Evolutionary conservation across 2,113 vertebrate species (phyloP).

Genomic region (Bubo scandiacus): DNA sequence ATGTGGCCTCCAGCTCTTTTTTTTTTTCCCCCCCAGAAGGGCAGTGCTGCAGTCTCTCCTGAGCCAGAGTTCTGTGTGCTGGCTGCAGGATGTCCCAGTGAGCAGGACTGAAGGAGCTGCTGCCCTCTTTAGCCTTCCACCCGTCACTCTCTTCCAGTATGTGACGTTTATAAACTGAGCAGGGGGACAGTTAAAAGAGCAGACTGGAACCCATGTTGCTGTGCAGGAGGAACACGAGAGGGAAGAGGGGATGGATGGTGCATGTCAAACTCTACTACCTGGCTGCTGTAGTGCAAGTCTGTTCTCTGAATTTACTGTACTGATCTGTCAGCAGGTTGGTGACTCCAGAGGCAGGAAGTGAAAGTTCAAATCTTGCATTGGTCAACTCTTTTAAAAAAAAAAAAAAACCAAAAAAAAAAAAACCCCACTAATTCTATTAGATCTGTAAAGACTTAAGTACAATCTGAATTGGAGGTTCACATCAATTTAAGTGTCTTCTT

Average conservation of each 20-base stretch:
- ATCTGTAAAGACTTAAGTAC: not conserved
- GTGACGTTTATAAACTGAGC: not conserved
- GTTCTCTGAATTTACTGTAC: not conserved
- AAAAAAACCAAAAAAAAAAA: not conserved
- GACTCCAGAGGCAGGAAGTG: not conserved
- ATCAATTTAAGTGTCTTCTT: not conserved
- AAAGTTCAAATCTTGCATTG: not conserved
- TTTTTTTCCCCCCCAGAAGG: not conserved
- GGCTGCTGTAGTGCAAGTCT: not conserved
- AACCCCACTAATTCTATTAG: not conserved
- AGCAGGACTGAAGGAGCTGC: not conserved
- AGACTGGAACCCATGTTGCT: not conserved
- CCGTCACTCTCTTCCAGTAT: rapidly evolving
- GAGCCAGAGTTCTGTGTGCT: not conserved
- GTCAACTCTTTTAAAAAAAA: not conserved
- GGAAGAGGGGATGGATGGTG: not conserved
- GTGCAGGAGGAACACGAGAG: not conserved
- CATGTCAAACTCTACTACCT: not conserved
- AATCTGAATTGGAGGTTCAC: not conserved
- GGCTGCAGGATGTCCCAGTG: rapidly evolving
- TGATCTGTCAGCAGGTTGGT: not conserved
- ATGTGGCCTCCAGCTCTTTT: not conserved
- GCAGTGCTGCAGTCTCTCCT: not conserved
- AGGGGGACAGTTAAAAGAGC: not conserved
- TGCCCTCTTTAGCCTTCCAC: not conserved